These are phyloP conservation scores for Podarcis raffonei DNA, from an alignment of 2,113 vertebrate species.

Conservation along the genomic window DNA sequence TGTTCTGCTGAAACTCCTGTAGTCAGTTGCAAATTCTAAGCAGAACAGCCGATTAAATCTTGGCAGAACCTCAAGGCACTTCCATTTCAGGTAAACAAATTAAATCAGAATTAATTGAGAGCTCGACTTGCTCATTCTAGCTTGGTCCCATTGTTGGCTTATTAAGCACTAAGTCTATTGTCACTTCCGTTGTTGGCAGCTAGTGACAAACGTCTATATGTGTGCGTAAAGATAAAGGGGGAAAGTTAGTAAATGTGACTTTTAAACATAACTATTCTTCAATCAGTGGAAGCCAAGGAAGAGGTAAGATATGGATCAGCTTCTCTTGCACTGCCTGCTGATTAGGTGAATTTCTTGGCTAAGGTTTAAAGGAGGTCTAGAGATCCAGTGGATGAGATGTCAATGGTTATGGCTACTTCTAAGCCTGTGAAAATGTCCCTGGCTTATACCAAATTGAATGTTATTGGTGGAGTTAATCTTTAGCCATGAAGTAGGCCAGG, in stretches of 20 bases:
- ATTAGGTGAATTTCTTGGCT: no score
- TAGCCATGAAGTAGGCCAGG: not conserved
- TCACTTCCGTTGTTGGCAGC: slow-evolving; percentile 21
- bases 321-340: not conserved
- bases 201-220: slow-evolving; percentile 26
- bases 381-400: not conserved
- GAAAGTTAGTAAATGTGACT: slow-evolving; percentile 4
- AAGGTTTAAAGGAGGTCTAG: not conserved
- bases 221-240: slow-evolving; percentile 5
- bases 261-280: slow-evolving; percentile 36
- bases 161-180: not conserved
- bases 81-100: slow-evolving; percentile 51
- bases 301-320: not conserved
- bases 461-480: not conserved
- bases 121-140: slow-evolving; percentile 15
- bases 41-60: slow-evolving; percentile 30
- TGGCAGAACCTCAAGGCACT: slow-evolving; percentile 40
- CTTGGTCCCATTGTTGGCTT: slow-evolving; percentile 37
- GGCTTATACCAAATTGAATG: not conserved
- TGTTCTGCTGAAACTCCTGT: not conserved
- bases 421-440: not conserved
- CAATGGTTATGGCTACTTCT: not conserved
- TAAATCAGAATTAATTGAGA: slow-evolving; percentile 46
- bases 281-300: not conserved
- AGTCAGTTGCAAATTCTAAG: slow-evolving; percentile 20